phyloP scores from a whole-genome alignment of 2,797 vertebrate species.

The Hippopotamyrus pictus region DNA sequence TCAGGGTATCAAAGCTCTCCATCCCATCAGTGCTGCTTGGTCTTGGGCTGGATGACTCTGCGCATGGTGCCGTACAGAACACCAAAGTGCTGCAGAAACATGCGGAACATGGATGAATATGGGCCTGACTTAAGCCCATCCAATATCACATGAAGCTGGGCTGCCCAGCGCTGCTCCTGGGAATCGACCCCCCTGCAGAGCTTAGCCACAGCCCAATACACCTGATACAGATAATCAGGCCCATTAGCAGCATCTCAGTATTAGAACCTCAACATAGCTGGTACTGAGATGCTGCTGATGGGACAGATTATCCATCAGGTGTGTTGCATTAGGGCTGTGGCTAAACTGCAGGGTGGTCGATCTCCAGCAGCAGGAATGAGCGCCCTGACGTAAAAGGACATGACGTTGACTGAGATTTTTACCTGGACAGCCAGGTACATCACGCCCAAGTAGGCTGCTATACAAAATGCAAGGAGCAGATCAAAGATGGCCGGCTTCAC shows the following conservation, averaged over 20 bases:
- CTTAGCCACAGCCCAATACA: neutral
- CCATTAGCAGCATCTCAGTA: neutral
- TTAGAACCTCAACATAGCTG: neutral
- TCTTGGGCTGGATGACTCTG: slow-evolving; percentile 76
- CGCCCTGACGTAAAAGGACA: neutral
- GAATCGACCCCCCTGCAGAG: neutral
- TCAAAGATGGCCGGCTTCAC: slow-evolving; percentile 98
- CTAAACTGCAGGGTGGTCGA: neutral
- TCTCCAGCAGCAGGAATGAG: neutral
- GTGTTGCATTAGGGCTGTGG: neutral
- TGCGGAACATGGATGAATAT: neutral
- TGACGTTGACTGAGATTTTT: neutral
- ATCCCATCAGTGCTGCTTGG: slow-evolving; percentile 72
- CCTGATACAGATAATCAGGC: neutral
- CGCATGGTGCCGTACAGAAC: slow-evolving; percentile 81
- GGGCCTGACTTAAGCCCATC: neutral
- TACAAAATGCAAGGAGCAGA: slow-evolving; percentile 88
- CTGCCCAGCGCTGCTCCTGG: neutral
- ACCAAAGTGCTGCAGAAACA: slow-evolving; percentile 76
- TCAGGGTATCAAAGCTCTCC: neutral
- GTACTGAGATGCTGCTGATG: neutral
- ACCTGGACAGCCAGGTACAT: slow-evolving; percentile 93
- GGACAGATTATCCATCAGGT: neutral
- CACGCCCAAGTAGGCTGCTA: slow-evolving; percentile 85
- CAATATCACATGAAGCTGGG: neutral